Evolutionary conservation across 2,888 invertebrate species (phyloP).

Genomic region (Stenodera caucasica): DNA sequence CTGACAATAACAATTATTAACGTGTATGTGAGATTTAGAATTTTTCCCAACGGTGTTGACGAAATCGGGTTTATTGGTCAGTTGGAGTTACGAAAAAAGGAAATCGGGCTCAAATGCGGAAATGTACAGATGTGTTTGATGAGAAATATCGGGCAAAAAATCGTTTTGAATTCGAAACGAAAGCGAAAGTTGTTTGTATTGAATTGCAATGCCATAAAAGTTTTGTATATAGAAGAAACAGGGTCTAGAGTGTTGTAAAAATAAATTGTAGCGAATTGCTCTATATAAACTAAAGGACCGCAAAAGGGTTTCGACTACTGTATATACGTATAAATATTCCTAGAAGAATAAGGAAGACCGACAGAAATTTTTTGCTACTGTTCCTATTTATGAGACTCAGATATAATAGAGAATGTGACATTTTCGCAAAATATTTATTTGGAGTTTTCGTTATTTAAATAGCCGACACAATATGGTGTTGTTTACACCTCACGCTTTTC

Average conservation of each 20-base stretch:
- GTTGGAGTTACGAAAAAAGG: not conserved
- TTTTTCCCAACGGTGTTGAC: no score
- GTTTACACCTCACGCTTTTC: constrained; percentile 23
- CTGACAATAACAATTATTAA: no score
- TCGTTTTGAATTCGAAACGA: constrained; percentile 20
- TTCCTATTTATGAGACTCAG: constrained; percentile 3
- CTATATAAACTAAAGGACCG: constrained; percentile 41
- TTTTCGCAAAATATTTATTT: constrained; percentile 24
- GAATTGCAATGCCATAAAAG: constrained; percentile 35
- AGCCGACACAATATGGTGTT: constrained; percentile 19
- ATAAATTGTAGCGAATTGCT: constrained; percentile 38
- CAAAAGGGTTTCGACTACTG: constrained; percentile 44
- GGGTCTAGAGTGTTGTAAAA: constrained; percentile 36
- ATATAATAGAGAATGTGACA: not conserved
- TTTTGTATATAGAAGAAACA: constrained; percentile 28
- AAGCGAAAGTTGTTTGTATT: constrained; percentile 42
- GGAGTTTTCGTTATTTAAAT: constrained; percentile 16
- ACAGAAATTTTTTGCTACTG: constrained; percentile 23
- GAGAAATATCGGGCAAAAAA: constrained; percentile 20
- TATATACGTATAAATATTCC: constrained; percentile 38
- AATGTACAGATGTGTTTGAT: constrained; percentile 13
- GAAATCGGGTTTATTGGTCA: not conserved
- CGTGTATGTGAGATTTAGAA: no score
- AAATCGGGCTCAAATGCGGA: constrained; percentile 16
- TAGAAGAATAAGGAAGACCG: constrained; percentile 20